A percentile compares a stretch with the other conserved stretches of the same genome.
These are phyloP conservation scores for Drosophila atripex DNA, from an alignment of 2,888 invertebrate genomes.

Conservation along the genomic window DNA sequence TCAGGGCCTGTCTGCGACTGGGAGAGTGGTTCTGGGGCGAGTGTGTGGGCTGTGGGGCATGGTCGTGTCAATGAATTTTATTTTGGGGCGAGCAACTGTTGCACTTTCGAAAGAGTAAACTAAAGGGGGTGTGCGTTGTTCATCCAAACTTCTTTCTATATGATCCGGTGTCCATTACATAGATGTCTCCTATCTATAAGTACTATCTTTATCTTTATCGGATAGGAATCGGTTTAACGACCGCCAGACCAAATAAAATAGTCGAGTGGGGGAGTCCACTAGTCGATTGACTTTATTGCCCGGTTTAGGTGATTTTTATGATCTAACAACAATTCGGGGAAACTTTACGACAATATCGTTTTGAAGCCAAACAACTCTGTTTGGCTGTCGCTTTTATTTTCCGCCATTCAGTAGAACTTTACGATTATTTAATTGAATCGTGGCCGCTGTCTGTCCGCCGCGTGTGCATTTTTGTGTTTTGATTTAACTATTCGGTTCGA, in stretches of 20 bases:
- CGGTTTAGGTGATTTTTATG: slow-evolving; percentile 79
- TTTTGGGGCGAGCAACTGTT: slow-evolving; percentile 60
- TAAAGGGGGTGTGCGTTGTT: background rate
- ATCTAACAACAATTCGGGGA: slow-evolving; percentile 69
- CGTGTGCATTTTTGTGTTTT: slow-evolving; percentile 43
- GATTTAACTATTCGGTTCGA: slow-evolving; percentile 51
- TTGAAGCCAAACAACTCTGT: slow-evolving; percentile 42
- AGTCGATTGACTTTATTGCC: slow-evolving; percentile 63
- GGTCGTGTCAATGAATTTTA: slow-evolving; percentile 60
- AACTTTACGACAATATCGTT: slow-evolving; percentile 61
- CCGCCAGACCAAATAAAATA: slow-evolving; percentile 3
- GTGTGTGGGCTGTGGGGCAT: slow-evolving; percentile 29
- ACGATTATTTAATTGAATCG: slow-evolving; percentile 75
- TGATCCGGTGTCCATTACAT: background rate
- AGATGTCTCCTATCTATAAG: background rate
- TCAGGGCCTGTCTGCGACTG: slow-evolving; percentile 10
- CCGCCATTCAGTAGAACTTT: slow-evolving; percentile 51
- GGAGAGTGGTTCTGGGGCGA: background rate
- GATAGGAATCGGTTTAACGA: slow-evolving; percentile 2
- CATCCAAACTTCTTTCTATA: background rate
- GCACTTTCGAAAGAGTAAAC: slow-evolving; percentile 40
- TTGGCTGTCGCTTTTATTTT: slow-evolving; percentile 36
- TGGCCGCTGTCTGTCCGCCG: slow-evolving; percentile 49
- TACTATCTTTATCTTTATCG: background rate
- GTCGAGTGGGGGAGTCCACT: slow-evolving; percentile 16